Percentiles rank a stretch among this genome's conserved stretches.
These are phyloP conservation scores for Mohoua ochrocephala DNA, from an alignment of 2,113 vertebrate species.

Conservation along the genomic window DNA sequence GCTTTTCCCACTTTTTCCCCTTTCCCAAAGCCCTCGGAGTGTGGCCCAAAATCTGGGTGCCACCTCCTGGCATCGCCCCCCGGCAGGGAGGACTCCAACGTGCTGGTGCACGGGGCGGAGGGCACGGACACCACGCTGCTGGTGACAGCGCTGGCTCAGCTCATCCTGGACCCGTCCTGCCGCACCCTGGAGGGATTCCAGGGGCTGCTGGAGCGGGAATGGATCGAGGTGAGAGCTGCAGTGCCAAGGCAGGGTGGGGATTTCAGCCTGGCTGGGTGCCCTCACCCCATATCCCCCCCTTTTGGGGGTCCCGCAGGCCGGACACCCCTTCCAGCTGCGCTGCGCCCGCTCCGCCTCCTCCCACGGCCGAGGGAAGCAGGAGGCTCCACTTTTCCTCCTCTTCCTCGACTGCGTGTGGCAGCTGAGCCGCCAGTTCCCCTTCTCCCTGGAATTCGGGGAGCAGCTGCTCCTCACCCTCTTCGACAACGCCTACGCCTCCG, in stretches of 20 bases:
- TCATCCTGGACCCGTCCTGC: slow-evolving; percentile 83
- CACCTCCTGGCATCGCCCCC: fast-evolving
- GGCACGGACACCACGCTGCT: slow-evolving; percentile 81
- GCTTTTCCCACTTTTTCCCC: not conserved
- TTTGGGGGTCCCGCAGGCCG: slow-evolving; percentile 63
- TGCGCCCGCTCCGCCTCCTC: slow-evolving; percentile 79
- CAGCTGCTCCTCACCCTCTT: slow-evolving; percentile 79
- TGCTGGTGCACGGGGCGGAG: slow-evolving; percentile 83
- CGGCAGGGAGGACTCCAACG: slow-evolving; percentile 74
- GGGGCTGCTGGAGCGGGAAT: slow-evolving; percentile 82
- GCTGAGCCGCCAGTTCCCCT: slow-evolving; percentile 82
- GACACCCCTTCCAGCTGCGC: slow-evolving; percentile 83
- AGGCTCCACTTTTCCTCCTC: slow-evolving; percentile 83
- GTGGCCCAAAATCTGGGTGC: fast-evolving
- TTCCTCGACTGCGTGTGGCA: slow-evolving; percentile 89
- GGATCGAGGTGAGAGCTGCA: slow-evolving; percentile 75
- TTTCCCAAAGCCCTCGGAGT: fast-evolving
- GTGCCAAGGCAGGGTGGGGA: fast-evolving
- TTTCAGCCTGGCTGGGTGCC: fast-evolving
- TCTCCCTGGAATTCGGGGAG: slow-evolving; percentile 82
- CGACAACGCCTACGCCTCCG: slow-evolving; percentile 77
- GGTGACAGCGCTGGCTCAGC: slow-evolving; percentile 81
- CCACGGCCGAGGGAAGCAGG: slow-evolving; percentile 77
- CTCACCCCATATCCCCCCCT: fast-evolving
- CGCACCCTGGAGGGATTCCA: slow-evolving; percentile 81